Base-by-base conservation (phyloP, 2,888 invertebrate genomes). In the Athrips mouffetella region DNA sequence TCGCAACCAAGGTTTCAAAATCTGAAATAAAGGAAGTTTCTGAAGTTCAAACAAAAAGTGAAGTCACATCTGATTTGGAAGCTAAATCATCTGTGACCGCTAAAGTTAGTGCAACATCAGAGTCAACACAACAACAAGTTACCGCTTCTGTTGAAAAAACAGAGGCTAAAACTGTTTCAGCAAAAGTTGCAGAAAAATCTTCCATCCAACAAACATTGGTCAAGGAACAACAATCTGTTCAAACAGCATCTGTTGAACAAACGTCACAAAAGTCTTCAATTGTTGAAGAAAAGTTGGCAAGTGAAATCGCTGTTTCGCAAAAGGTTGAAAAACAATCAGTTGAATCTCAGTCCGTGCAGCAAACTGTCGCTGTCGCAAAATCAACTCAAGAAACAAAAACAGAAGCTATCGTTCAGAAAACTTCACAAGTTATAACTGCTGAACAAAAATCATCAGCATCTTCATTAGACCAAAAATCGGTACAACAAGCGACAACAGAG, bases 1-100 rank as follows among this genome's bases (percentile, higher is more conserved):
- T 78, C 52, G 75, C 79, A 20, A 73, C 69, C 44, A 82, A 84
- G 64, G 69, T 80, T 54, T 75, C 74, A 3, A 87, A 82, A 60
- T 67, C 80, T 27, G 81, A 84, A 73, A 60, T 69, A 27, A 70
- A 70, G 49, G 81, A 80, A 62, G 62, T 70, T 37, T 62, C 70
- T 53, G 76, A 82, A 65, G 62, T 70, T 50, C 71, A 79, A 59
- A 70, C 74, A 50, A 75, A 64, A 52, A 75, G 70, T 54, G 73
- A 78, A 67, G 69, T 78, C 63, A 71, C 67, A 60, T 63, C 74
- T 58, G 75, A 64, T 73, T 74, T 76, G 70, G 76, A 74, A 65
- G 64, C 63, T 66, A 80, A 79, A 75, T 79, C 79, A 45, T 72
- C 71, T 59, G 75, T 74, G 62, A 76, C 70, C 74, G 67, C 57